Evolutionary conservation across 1,140 invertebrate genomes (phyloP).

Genomic region (Macrosteles quadrilineatus): DNA sequence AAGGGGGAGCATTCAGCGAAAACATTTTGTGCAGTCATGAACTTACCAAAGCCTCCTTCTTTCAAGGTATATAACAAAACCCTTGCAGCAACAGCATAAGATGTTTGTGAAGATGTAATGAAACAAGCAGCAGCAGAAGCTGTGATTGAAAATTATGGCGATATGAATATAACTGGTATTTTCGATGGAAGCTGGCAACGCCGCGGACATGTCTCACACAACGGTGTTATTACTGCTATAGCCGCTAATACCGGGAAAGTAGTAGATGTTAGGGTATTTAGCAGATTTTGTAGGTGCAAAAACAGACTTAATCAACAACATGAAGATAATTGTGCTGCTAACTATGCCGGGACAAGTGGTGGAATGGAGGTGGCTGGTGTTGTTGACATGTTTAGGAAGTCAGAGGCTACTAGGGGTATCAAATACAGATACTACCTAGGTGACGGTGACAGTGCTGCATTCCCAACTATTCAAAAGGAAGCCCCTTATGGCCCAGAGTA

Average conservation of each 20-base stretch:
- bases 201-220: background rate
- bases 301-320: conserved; percentile 28
- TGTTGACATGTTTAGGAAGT: conserved; percentile 23
- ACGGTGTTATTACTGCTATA: background rate
- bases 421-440: conserved; percentile 31
- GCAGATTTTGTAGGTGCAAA: background rate
- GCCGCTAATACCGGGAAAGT: background rate
- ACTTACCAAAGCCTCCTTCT: background rate
- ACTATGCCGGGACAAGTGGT: conserved; percentile 29
- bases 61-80: background rate
- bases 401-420: background rate
- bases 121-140: background rate
- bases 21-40: background rate
- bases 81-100: background rate
- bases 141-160: background rate
- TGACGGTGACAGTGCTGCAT: conserved; percentile 30
- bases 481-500: background rate
- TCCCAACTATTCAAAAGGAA: background rate
- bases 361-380: conserved; percentile 25
- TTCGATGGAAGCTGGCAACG: background rate
- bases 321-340: conserved; percentile 10
- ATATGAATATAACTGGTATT: background rate
- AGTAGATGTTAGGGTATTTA: background rate
- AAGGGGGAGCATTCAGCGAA: background rate
- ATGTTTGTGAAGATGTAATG: background rate